Conservation (phyloP, 2,113 vertebrate species). For the Rhabdomys dilectus region DNA sequence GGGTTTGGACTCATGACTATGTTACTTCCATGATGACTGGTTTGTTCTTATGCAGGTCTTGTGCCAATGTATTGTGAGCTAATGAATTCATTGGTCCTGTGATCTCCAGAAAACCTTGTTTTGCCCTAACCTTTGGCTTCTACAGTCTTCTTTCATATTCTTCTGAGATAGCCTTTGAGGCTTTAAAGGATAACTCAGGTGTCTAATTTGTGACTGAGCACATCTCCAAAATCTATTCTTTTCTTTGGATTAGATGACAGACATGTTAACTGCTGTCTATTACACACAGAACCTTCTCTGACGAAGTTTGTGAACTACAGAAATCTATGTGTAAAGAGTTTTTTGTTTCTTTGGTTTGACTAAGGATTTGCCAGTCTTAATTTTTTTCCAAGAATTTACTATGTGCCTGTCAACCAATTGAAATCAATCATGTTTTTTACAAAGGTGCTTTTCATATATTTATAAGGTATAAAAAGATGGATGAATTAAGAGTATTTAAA, state of each 20-base stretch:
- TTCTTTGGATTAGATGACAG: not conserved
- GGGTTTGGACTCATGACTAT: not conserved
- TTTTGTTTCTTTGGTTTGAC: not conserved
- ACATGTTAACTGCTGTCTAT: not conserved
- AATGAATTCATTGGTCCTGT: not conserved
- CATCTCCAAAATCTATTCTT: too few species aligned
- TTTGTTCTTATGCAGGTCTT: too few species aligned
- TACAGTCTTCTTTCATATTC: accelerated
- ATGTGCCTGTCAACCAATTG: not conserved
- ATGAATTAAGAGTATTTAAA: not conserved
- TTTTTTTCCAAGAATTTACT: not conserved
- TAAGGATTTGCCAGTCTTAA: not conserved
- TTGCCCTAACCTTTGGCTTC: not conserved
- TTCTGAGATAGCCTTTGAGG: not conserved
- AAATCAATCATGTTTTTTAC: not conserved
- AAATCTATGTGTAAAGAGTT: not conserved
- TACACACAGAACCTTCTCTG: not conserved
- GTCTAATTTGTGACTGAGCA: not conserved
- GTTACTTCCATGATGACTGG: not conserved
- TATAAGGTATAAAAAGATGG: not conserved
- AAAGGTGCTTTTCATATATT: not conserved
- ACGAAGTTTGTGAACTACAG: not conserved
- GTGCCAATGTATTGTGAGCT: too few species aligned
- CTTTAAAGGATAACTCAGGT: not conserved
- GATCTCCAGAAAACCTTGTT: not conserved